These are phyloP conservation scores for Calameuta filiformis DNA, from an alignment of 2,888 invertebrate species.

Conservation along the genomic window DNA sequence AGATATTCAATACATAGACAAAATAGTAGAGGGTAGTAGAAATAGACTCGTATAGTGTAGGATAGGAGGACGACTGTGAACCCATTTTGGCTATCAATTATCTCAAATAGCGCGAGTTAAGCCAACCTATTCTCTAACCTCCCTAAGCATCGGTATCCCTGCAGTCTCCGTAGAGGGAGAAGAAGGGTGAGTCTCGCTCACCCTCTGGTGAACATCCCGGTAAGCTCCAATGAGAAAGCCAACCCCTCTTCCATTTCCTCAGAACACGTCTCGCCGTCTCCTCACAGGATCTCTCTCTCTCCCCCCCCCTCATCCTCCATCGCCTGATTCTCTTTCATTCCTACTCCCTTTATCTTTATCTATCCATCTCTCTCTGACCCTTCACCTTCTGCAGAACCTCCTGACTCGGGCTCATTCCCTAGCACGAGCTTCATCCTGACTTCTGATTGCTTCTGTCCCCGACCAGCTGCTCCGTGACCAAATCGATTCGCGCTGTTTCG, in stretches of 20 bases:
- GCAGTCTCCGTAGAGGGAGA: background rate
- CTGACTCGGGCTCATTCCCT: slow-evolving; percentile 32
- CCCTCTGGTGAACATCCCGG: slow-evolving; percentile 5
- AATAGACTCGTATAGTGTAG: slow-evolving; percentile 7
- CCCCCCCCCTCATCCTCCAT: slow-evolving; percentile 1
- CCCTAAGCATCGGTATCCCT: slow-evolving; percentile 24
- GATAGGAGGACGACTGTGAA: slow-evolving; percentile 7
- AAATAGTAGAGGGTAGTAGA: background rate
- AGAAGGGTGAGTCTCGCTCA: slow-evolving; percentile 1
- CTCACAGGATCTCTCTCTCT: background rate
- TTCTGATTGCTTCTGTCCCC: slow-evolving; percentile 57
- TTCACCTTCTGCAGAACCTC: slow-evolving; percentile 3
- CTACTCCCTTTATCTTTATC: background rate
- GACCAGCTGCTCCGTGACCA: slow-evolving; percentile 52
- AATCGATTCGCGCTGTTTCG: slow-evolving; percentile 51
- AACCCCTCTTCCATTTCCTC: slow-evolving; percentile 9
- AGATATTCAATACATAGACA: background rate
- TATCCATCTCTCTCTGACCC: slow-evolving; percentile 19
- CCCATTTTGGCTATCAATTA: slow-evolving; percentile 55
- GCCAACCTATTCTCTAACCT: slow-evolving; percentile 51
- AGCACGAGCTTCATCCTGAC: slow-evolving; percentile 42
- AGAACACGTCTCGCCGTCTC: background rate
- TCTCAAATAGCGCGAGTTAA: slow-evolving; percentile 57
- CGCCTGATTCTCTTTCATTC: background rate
- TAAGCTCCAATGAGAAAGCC: background rate